phyloP scores from a whole-genome alignment of 2,888 invertebrate species.

The Hypomecis punctinalis region DNA sequence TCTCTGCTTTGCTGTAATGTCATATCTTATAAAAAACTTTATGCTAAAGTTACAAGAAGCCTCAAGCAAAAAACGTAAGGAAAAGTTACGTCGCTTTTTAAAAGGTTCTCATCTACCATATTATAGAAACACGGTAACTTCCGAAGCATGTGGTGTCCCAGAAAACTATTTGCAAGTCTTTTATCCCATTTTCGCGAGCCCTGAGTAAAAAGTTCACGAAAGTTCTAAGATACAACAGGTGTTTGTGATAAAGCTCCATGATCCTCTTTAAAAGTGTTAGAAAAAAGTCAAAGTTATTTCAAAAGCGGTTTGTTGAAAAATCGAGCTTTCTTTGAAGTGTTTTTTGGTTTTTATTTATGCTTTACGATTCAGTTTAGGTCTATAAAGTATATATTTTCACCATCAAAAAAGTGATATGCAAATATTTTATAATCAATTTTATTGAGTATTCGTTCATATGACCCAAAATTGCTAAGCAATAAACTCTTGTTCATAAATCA shows the following conservation, averaged over 20 bases:
- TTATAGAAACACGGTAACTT: constrained; percentile 71
- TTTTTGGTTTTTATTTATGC: not conserved
- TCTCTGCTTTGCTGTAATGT: constrained; percentile 34
- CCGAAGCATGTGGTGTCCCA: constrained; percentile 77
- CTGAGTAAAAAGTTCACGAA: constrained; percentile 79
- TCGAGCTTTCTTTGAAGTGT: constrained; percentile 6
- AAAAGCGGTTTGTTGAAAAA: constrained; percentile 3
- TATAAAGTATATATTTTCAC: not conserved
- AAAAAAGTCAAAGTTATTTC: constrained; percentile 38
- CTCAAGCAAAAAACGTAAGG: constrained; percentile 45
- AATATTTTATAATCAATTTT: constrained; percentile 5
- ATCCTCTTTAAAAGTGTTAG: constrained; percentile 55
- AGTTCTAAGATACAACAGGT: constrained; percentile 80
- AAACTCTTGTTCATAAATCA: constrained; percentile 41
- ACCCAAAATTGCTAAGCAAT: constrained; percentile 8
- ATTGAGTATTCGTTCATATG: constrained; percentile 1
- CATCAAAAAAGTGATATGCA: not conserved
- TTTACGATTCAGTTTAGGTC: not conserved
- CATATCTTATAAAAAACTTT: constrained; percentile 30
- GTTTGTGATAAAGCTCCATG: constrained; percentile 71
- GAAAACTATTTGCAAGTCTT: constrained; percentile 81
- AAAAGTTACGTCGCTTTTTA: constrained; percentile 50
- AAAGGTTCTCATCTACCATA: constrained; percentile 54
- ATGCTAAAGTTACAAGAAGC: constrained; percentile 32
- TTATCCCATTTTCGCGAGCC: constrained; percentile 77